Conservation (phyloP, 2,888 invertebrate species). For the Agonopterix subpropinquella region DNA sequence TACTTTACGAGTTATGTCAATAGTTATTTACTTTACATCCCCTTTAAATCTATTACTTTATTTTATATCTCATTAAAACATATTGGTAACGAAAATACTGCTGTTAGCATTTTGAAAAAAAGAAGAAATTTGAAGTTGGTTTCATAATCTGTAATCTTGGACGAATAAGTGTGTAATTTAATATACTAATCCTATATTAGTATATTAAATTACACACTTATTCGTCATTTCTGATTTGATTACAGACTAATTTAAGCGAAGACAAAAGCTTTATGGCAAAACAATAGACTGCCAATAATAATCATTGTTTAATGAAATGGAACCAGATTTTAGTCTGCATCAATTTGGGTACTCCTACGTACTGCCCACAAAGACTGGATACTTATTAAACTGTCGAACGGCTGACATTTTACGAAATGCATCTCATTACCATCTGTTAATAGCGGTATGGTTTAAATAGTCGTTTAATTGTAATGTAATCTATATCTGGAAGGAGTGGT, state of each 20-base stretch:
- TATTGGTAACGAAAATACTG: too few relatives aligned
- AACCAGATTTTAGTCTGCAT: constrained; percentile 40
- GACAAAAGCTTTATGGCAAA: constrained; percentile 31
- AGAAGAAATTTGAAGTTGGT: too few relatives aligned
- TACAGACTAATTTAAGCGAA: constrained; percentile 20
- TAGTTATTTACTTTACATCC: too few relatives aligned
- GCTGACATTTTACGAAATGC: constrained; percentile 33
- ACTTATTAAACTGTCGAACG: constrained; percentile 34
- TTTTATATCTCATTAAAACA: too few relatives aligned
- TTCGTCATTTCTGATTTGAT: background rate
- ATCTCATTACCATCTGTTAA: constrained; percentile 31
- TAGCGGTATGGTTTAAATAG: constrained; percentile 24
- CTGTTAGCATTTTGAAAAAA: too few relatives aligned
- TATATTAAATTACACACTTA: too few relatives aligned
- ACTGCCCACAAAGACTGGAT: constrained; percentile 28
- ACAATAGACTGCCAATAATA: constrained; percentile 45
- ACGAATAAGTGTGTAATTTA: too few relatives aligned
- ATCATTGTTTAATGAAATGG: constrained; percentile 38
- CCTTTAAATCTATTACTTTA: too few relatives aligned
- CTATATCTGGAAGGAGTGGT: constrained; percentile 19
- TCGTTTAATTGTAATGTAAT: constrained; percentile 32
- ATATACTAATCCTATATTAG: too few relatives aligned
- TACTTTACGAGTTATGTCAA: too few relatives aligned
- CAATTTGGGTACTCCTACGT: constrained; percentile 50
- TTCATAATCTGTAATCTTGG: too few relatives aligned